Evolutionary conservation across 2,888 invertebrate species (phyloP).

Genomic region (Ormyrus rosae): DNA sequence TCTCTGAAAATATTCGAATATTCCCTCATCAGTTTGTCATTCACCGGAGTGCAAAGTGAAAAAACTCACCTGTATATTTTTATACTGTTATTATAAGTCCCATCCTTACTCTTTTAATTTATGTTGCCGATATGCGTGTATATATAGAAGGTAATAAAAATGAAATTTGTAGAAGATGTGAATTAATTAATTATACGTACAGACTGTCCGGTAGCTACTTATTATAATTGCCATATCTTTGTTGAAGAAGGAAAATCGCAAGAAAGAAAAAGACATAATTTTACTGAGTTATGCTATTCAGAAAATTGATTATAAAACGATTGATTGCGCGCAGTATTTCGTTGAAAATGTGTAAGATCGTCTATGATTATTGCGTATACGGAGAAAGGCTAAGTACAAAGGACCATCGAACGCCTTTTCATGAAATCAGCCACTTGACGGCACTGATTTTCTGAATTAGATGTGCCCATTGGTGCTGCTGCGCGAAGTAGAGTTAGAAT

Average conservation of each 20-base stretch:
- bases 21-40: slow-evolving; percentile 46
- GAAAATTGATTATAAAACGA: slow-evolving; percentile 28
- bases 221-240: slow-evolving; percentile 54
- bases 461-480: slow-evolving; percentile 26
- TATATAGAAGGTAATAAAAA: slow-evolving; percentile 53
- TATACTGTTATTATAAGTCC: slow-evolving; percentile 67
- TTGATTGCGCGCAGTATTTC: slow-evolving; percentile 42
- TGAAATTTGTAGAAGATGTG: slow-evolving; percentile 26
- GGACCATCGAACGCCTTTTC: slow-evolving; percentile 54
- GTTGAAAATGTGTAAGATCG: slow-evolving; percentile 37
- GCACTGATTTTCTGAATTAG: slow-evolving; percentile 25
- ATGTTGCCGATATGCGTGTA: slow-evolving; percentile 61
- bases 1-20: slow-evolving; percentile 27
- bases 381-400: slow-evolving; percentile 54
- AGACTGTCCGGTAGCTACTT: slow-evolving; percentile 52
- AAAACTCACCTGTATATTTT: slow-evolving; percentile 66
- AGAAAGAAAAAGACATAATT: slow-evolving; percentile 34
- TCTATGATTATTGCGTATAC: slow-evolving; percentile 25
- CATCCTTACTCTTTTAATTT: slow-evolving; percentile 61
- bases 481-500: slow-evolving; percentile 33
- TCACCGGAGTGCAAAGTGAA: slow-evolving; percentile 47
- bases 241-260: slow-evolving; percentile 25
- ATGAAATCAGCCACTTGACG: slow-evolving; percentile 21
- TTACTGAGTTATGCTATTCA: slow-evolving; percentile 43
- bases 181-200: slow-evolving; percentile 47